These are phyloP conservation scores for Monoplex corrugatus DNA, from an alignment of 2,888 invertebrate species.

Conservation along the genomic window DNA sequence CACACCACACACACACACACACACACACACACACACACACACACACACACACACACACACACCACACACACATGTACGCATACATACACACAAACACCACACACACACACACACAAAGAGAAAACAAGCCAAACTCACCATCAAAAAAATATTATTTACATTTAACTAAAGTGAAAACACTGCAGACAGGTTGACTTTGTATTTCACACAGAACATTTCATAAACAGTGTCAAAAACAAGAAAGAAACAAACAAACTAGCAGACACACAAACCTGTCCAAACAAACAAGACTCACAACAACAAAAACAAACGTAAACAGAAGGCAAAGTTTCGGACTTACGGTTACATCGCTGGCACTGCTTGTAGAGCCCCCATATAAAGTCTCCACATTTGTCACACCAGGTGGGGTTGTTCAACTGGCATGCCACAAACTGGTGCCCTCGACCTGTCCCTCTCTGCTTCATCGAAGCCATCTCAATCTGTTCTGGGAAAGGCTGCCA, in stretches of 20 bases:
- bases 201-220: neutral
- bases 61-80: neutral
- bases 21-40: neutral
- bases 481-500: slow-evolving; percentile 60
- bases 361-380: slow-evolving; percentile 83
- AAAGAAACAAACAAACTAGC: slow-evolving; percentile 26
- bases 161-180: too few species aligned
- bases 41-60: neutral
- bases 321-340: slow-evolving; percentile 75
- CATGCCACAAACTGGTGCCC: slow-evolving; percentile 74
- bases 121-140: too few species aligned
- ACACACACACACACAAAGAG: neutral
- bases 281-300: neutral
- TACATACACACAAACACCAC: neutral
- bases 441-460: slow-evolving; percentile 58
- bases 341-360: slow-evolving; percentile 81
- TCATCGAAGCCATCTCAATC: slow-evolving; percentile 76
- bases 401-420: slow-evolving; percentile 80
- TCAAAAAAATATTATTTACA: too few species aligned
- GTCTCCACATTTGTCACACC: slow-evolving; percentile 84
- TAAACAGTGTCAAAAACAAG: neutral
- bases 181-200: too few species aligned
- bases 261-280: neutral
- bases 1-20: neutral
- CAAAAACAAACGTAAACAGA: neutral